Evolutionary conservation across 2,113 vertebrate genomes (phyloP).

Genomic region (Pseudois nayaur): DNA sequence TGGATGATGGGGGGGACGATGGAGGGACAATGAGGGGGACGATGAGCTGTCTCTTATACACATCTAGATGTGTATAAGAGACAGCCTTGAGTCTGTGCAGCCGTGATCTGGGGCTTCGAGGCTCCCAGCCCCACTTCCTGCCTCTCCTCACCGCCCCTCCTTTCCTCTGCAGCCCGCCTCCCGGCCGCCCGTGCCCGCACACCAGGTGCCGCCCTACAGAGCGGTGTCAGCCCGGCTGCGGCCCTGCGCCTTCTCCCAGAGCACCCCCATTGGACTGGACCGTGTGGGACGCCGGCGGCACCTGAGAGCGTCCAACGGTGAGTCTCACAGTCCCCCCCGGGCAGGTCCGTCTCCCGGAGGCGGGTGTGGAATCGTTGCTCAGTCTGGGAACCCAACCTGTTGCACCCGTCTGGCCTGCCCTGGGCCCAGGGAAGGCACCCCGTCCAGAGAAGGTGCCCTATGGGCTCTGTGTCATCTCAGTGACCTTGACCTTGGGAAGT

Average conservation of each 20-base stretch:
- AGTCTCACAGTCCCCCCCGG: slow-evolving; percentile 65
- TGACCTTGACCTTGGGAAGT: background rate
- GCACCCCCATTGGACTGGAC: slow-evolving; percentile 96
- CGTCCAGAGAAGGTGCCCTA: background rate
- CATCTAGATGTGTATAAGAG: too few species aligned
- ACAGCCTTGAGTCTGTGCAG: background rate
- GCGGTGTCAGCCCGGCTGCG: slow-evolving; percentile 92
- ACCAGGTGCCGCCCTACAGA: slow-evolving; percentile 94
- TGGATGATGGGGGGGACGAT: background rate
- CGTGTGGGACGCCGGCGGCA: slow-evolving; percentile 87
- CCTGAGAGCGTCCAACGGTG: slow-evolving; percentile 90
- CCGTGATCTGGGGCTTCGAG: background rate
- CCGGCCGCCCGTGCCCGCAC: slow-evolving; percentile 91
- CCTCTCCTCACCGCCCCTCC: slow-evolving; percentile 49
- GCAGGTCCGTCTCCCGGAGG: background rate
- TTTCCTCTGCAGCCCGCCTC: slow-evolving; percentile 81
- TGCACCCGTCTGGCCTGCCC: accelerated
- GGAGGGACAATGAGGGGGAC: too few species aligned
- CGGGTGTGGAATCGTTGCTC: background rate
- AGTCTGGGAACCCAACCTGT: accelerated
- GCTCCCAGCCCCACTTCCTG: slow-evolving; percentile 31
- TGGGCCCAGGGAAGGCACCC: accelerated
- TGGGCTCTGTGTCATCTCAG: accelerated
- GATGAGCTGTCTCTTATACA: too few species aligned
- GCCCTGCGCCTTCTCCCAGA: slow-evolving; percentile 92